These are phyloP conservation scores for Xanthorhoe spadicearia DNA, from an alignment of 2,888 invertebrate genomes.

Conservation along the genomic window DNA sequence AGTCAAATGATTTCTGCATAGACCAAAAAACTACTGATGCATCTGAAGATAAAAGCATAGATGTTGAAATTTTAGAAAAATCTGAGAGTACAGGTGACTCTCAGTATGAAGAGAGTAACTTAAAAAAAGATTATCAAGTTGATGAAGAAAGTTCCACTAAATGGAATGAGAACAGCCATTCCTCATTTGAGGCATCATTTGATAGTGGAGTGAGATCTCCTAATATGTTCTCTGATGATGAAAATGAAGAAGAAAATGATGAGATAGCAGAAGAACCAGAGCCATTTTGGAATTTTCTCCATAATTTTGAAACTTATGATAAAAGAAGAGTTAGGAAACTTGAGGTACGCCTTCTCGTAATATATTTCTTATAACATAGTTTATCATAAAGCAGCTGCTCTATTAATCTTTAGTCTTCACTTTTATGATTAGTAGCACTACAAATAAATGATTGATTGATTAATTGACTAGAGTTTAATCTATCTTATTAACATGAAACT, in stretches of 20 bases:
- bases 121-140: slow-evolving; percentile 52
- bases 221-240: slow-evolving; percentile 87
- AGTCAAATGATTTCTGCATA: slow-evolving; percentile 44
- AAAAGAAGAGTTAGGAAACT: slow-evolving; percentile 71
- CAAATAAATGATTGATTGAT: too few relatives aligned
- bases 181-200: slow-evolving; percentile 77
- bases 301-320: slow-evolving; percentile 72
- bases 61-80: slow-evolving; percentile 57
- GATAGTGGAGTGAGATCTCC: slow-evolving; percentile 85
- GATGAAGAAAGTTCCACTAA: slow-evolving; percentile 63
- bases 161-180: slow-evolving; percentile 77
- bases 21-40: slow-evolving; percentile 52
- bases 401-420: not conserved
- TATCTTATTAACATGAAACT: not conserved
- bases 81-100: slow-evolving; percentile 69
- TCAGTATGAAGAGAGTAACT: slow-evolving; percentile 63
- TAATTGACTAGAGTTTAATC: too few relatives aligned
- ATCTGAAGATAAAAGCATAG: slow-evolving; percentile 53
- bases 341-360: slow-evolving; percentile 64
- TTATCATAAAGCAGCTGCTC: not conserved
- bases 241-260: slow-evolving; percentile 51
- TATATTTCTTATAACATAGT: not conserved
- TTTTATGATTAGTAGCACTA: not conserved
- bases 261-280: slow-evolving; percentile 53
- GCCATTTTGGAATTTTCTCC: slow-evolving; percentile 72